Percentiles rank a stretch among this genome's conserved stretches.
Conservation (phyloP, 2,113 vertebrate species). For the Microtus ochrogaster region DNA sequence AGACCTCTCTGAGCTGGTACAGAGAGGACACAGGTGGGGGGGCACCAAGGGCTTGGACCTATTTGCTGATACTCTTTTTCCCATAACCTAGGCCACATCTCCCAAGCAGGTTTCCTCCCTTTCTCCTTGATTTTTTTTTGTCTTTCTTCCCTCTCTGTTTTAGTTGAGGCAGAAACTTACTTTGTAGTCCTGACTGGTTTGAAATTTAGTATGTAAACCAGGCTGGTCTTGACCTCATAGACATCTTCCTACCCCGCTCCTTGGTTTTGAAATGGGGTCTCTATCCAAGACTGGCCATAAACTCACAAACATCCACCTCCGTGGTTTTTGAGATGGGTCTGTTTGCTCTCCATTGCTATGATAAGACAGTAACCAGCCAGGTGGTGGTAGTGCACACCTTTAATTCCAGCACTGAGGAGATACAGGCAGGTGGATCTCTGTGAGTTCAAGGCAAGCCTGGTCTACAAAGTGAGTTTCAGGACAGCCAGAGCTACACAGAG, state of each 20-base stretch:
- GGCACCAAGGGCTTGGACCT: neutral
- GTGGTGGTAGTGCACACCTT: neutral
- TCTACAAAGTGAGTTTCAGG: neutral
- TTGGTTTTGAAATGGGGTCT: neutral
- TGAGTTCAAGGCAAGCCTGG: neutral
- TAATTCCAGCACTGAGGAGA: neutral
- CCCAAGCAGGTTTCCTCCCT: neutral
- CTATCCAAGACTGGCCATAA: neutral
- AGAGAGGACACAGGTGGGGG: neutral
- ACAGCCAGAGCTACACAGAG: neutral
- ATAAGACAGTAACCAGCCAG: neutral
- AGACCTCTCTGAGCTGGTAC: no score
- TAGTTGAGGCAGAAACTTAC: neutral
- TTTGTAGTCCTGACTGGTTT: neutral
- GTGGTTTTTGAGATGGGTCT: neutral
- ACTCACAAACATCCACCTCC: neutral
- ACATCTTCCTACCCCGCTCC: neutral
- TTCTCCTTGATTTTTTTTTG: neutral
- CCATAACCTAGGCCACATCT: neutral
- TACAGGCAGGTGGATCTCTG: neutral
- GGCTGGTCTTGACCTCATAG: neutral
- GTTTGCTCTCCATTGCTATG: neutral
- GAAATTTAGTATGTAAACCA: neutral
- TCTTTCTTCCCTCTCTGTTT: neutral
- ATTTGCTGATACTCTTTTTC: no score